Base-by-base conservation (phyloP, 2,113 vertebrate species). In the Brachyistius frenatus region DNA sequence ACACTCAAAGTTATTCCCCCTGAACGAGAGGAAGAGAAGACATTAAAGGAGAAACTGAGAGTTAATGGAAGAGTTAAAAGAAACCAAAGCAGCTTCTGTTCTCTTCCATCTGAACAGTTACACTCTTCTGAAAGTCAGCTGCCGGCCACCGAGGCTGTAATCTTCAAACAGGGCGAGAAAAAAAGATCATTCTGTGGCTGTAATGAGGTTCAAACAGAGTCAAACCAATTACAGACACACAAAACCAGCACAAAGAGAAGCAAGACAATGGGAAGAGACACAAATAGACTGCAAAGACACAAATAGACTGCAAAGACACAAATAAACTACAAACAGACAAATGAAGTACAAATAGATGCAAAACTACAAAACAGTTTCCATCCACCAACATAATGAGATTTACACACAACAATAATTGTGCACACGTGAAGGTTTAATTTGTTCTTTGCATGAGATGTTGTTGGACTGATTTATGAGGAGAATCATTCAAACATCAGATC, bases 121-220 rank as follows among this genome's bases (percentile, higher is more conserved):
- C 39, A 41, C 3, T 44, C 41, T 23, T 23, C 23, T 23, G 23
- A 3, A 11, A 44, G 41, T 44, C 23, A 23, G 23, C 23, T 23
- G 23, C n/a, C 1, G 65, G 68, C 58, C 77, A 41, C 52, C 8
- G 50, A 67, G 62, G 63, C 71, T 54, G 0, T 33, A 56, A 76
- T 75, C 76, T 73, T 68, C 75, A 84, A 72, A 80, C 66, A 39
- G 37, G 23, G 23, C 23, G 23, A 23, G 23, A 23, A 23, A 73
- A 37, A 67, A 76, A 76, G 75, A 86, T 80, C 82, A 83, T 88
- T 76, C 78, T 50, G 73, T 74, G 23, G 68, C 72, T 73, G 47
- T 80, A 86, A 83, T 86, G 71, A 85, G 78, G 89, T 91, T 91
- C 87, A 91, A 82, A 66, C 50, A 14, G 85, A 88, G 87, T 88